These are phyloP conservation scores for Athripsodes cinereus DNA, from an alignment of 2,888 invertebrate genomes.

Conservation along the genomic window DNA sequence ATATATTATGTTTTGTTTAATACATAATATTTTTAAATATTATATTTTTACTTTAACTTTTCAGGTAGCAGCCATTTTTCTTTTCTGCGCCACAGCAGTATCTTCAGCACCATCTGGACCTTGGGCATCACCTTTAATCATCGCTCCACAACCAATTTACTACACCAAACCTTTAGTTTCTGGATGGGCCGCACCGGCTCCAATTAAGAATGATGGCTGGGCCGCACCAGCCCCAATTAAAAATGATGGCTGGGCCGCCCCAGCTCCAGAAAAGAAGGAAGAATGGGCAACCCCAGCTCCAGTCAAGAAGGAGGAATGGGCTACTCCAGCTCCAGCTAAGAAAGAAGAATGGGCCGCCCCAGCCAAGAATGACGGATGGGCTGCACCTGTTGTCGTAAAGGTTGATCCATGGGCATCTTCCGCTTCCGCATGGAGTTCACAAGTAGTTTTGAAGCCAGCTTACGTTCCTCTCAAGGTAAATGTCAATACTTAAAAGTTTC, in stretches of 20 bases:
- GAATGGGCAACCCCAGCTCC: neutral
- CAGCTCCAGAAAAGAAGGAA: neutral
- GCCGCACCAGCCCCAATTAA: neutral
- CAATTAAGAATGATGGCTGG: neutral
- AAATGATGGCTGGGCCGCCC: neutral
- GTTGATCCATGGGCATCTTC: neutral
- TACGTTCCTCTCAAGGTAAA: neutral
- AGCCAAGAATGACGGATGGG: neutral
- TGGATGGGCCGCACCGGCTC: neutral
- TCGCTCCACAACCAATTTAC: neutral
- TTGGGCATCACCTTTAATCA: slow-evolving; percentile 3
- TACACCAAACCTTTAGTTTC: neutral
- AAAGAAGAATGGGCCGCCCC: neutral
- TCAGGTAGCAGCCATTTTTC: neutral
- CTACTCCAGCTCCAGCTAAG: neutral
- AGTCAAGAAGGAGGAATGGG: neutral
- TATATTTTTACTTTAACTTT: neutral
- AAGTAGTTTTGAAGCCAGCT: neutral
- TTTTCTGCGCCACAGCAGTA: neutral
- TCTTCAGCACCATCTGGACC: slow-evolving; percentile 4
- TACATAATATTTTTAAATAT: too few relatives aligned
- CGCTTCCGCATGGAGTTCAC: neutral
- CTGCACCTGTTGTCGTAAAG: neutral
- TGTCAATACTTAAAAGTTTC: too few relatives aligned
- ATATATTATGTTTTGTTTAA: too few relatives aligned